Percentiles rank a stretch among this genome's conserved stretches.
phyloP scores from a whole-genome alignment of 1,140 invertebrate species.

The Eufriesea mexicana region DNA sequence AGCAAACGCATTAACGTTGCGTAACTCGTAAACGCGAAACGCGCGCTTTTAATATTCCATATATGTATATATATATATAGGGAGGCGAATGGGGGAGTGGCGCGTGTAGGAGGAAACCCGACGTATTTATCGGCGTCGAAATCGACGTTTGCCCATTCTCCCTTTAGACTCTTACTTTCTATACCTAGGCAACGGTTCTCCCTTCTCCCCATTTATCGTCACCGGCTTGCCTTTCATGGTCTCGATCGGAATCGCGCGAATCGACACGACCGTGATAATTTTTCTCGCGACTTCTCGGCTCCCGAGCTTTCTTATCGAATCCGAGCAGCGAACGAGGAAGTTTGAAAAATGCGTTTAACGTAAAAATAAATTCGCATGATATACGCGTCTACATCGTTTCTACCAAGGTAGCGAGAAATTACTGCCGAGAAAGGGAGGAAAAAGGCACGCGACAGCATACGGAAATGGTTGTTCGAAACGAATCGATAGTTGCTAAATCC shows the following conservation, averaged over 20 bases:
- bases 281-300: neutral
- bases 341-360: neutral
- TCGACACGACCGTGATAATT: neutral
- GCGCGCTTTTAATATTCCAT: conserved; percentile 59
- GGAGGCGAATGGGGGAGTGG: conserved; percentile 24
- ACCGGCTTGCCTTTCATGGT: neutral
- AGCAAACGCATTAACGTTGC: conserved; percentile 68
- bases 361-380: neutral
- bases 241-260: conserved; percentile 6
- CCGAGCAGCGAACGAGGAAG: neutral
- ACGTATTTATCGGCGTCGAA: conserved; percentile 38
- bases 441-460: too few species aligned
- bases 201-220: neutral
- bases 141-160: conserved; percentile 31
- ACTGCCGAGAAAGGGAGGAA: neutral
- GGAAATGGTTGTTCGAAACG: neutral
- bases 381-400: neutral
- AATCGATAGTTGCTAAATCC: neutral
- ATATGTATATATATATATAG: neutral
- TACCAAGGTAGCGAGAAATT: neutral
- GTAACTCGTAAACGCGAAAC: conserved; percentile 64
- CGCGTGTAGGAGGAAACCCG: conserved; percentile 14
- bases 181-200: neutral
- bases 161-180: conserved; percentile 67
- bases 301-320: neutral